Evolutionary conservation across 2,888 invertebrate species (phyloP).

Genomic region (Pediacus dermestoides): DNA sequence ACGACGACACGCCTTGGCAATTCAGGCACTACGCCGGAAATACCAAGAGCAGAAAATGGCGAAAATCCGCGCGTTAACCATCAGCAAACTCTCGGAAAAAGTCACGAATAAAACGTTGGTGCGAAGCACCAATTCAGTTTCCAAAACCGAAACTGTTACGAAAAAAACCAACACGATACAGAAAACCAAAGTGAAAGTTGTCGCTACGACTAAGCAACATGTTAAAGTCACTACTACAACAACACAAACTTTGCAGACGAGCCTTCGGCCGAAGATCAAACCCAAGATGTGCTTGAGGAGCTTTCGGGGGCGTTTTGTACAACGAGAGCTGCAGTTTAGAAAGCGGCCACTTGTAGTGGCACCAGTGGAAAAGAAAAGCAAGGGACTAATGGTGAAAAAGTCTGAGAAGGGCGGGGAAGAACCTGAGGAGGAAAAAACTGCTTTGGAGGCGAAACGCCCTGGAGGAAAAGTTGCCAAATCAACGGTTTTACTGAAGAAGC

Average conservation of each 20-base stretch:
- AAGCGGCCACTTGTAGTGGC: slow-evolving; percentile 16
- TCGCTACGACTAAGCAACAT: slow-evolving; percentile 44
- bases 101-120: slow-evolving; percentile 48
- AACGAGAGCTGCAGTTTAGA: slow-evolving; percentile 42
- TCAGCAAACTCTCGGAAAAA: slow-evolving; percentile 49
- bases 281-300: slow-evolving; percentile 51
- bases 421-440: slow-evolving; percentile 6
- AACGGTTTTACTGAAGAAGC: too few relatives aligned
- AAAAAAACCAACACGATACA: slow-evolving; percentile 40
- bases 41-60: slow-evolving; percentile 61
- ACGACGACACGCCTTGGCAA: slow-evolving; percentile 49
- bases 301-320: slow-evolving; percentile 47
- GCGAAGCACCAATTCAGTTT: slow-evolving; percentile 50
- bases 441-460: too few relatives aligned
- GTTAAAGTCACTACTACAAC: slow-evolving; percentile 34
- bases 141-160: slow-evolving; percentile 46
- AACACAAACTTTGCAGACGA: slow-evolving; percentile 32
- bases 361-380: slow-evolving; percentile 4
- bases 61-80: slow-evolving; percentile 51
- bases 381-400: not conserved
- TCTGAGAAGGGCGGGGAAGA: slow-evolving; percentile 12
- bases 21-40: slow-evolving; percentile 58
- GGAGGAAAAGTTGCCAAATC: too few relatives aligned
- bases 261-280: slow-evolving; percentile 23
- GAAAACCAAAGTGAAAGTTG: slow-evolving; percentile 45